Conservation (phyloP, 2,888 invertebrate species). For the Tetragonisca angustula region DNA sequence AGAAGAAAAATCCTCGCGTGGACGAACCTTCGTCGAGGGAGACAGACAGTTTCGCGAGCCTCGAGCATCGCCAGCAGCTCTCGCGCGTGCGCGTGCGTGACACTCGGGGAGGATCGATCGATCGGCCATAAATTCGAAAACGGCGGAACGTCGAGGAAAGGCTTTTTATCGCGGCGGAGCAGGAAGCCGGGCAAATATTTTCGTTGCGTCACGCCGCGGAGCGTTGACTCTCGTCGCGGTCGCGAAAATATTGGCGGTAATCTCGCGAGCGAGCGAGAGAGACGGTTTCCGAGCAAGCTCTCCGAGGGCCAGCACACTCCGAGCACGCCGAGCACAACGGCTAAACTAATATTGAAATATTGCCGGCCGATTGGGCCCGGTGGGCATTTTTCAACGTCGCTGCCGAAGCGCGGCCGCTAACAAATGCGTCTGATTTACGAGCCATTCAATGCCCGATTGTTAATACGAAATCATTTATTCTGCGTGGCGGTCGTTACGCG, state of each 20-base stretch:
- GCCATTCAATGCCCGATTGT: conserved; percentile 73
- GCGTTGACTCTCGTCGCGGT: conserved; percentile 38
- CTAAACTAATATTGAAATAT: conserved; percentile 84
- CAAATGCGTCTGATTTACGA: conserved; percentile 80
- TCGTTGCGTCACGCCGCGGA: conserved; percentile 41
- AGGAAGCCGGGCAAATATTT: conserved; percentile 64
- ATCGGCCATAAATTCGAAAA: conserved; percentile 30
- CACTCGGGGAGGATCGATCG: conserved; percentile 1
- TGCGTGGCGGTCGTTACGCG: conserved; percentile 65
- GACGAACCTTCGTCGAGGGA: neutral
- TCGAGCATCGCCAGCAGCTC: neutral
- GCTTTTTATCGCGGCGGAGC: conserved; percentile 21
- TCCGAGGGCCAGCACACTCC: conserved; percentile 36
- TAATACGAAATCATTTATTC: conserved; percentile 77
- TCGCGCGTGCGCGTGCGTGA: neutral
- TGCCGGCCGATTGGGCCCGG: conserved; percentile 77
- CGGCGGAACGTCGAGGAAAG: conserved; percentile 15
- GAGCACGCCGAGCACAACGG: conserved; percentile 74
- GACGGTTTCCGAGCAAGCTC: neutral
- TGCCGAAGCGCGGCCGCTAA: conserved; percentile 78
- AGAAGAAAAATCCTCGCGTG: neutral
- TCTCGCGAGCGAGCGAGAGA: conserved; percentile 60
- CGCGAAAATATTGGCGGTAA: conserved; percentile 66
- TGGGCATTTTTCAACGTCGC: conserved; percentile 81
- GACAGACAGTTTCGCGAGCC: neutral